Conservation (phyloP, 2,113 vertebrate genomes). For the Ceyx cyanopectus region DNA sequence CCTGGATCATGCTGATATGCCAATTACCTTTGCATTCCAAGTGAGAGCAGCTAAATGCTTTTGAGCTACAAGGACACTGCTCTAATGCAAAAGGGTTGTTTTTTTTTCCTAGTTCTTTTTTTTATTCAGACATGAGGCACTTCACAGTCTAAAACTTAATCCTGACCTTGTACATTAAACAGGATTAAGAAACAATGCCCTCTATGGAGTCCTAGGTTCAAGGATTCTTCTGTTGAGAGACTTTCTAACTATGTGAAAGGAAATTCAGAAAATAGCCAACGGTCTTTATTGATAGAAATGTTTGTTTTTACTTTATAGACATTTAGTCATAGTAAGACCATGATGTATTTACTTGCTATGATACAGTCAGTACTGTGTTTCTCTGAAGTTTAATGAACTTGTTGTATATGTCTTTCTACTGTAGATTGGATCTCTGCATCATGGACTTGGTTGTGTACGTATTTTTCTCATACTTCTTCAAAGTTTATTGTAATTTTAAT, state of each 20-base stretch:
- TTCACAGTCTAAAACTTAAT: conserved; percentile 14
- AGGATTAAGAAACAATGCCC: conserved; percentile 20
- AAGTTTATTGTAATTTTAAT: not conserved
- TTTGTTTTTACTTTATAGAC: conserved; percentile 66
- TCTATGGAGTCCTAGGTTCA: not conserved
- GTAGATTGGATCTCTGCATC: conserved; percentile 96
- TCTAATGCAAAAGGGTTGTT: not conserved
- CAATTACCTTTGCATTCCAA: conserved; percentile 23
- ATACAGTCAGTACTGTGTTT: conserved; percentile 53
- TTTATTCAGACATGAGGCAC: not conserved
- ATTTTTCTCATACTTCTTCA: conserved; percentile 52
- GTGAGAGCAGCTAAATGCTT: not conserved
- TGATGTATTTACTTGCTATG: conserved; percentile 59
- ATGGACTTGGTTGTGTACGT: conserved; percentile 97
- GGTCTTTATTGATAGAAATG: conserved; percentile 15
- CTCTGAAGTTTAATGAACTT: conserved; percentile 70
- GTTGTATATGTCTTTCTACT: conserved; percentile 70
- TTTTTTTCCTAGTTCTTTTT: not conserved
- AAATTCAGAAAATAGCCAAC: not conserved
- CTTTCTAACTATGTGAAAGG: not conserved
- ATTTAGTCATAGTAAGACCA: conserved; percentile 46
- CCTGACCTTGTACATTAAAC: not conserved
- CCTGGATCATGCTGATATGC: not conserved
- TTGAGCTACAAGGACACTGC: not conserved
- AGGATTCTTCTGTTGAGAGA: not conserved